Conservation (phyloP, 2,113 vertebrate species). For the Numenius arquata region DNA sequence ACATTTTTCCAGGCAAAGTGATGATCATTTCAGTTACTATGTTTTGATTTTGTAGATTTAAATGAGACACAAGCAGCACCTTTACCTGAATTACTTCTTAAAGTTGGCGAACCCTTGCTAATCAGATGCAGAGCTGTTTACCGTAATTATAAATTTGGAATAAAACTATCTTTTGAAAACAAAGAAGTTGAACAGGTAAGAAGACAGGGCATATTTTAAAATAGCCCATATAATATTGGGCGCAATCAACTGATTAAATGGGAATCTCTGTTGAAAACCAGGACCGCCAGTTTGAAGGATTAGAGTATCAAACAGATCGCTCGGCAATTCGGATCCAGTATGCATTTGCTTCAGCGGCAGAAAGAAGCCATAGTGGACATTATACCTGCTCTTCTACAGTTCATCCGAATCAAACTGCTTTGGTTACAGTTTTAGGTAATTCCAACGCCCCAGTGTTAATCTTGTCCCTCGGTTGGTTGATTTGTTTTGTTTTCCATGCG, state of each 20-base stretch:
- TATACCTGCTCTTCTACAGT: constrained; percentile 77
- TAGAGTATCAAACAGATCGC: constrained; percentile 30
- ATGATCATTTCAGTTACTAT: not conserved
- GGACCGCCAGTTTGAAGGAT: constrained; percentile 52
- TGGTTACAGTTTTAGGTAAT: constrained; percentile 82
- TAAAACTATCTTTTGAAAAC: constrained; percentile 58
- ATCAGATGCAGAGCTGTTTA: constrained; percentile 74
- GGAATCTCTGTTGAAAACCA: constrained; percentile 60
- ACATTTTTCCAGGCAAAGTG: not conserved
- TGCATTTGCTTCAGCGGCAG: constrained; percentile 53
- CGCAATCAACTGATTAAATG: not conserved
- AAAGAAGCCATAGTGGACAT: constrained; percentile 67
- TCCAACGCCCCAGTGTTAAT: not conserved
- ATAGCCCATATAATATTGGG: not conserved
- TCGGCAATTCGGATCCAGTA: constrained; percentile 63
- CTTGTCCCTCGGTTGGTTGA: not conserved
- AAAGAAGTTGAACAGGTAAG: constrained; percentile 68
- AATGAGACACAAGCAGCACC: constrained; percentile 53
- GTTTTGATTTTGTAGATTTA: constrained; percentile 73
- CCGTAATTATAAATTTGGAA: constrained; percentile 41
- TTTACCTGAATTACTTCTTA: constrained; percentile 71
- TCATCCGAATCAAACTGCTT: constrained; percentile 63
- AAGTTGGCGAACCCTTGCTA: constrained; percentile 74
- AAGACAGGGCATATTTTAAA: not conserved
- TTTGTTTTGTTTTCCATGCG: not conserved